Evolutionary conservation across 2,113 vertebrate genomes (phyloP), one percentile per base, ranked within the genome.

Genomic region (Machaerirhynchus nigripectus): DNA sequence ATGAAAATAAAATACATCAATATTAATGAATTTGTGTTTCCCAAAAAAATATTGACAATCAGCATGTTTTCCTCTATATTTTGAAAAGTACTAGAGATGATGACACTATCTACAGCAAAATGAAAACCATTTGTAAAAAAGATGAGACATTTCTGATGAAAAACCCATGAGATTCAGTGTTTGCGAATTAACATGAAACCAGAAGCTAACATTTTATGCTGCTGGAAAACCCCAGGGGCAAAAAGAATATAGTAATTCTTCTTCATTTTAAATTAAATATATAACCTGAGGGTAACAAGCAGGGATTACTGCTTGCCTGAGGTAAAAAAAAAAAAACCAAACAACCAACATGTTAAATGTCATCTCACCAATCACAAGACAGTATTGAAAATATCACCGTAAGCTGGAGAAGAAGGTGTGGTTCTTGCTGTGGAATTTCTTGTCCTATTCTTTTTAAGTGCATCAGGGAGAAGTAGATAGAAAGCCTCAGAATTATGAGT

Each of bases 211-310:
- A 68, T 74, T 91, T 84, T 75, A 63, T 90, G 24, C 69, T 59
- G 7, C 31, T 92, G 61, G 28, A 93, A 86, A 93, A 67, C 46
- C 92, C 67, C 4, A 21, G 31, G 37, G 90, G 69, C 10, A 84
- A 84, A 97, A 94, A 37, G 6, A 84, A 50, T 74, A 63, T 28
- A 86, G 50, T 88, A 83, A 94, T 94, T 78, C 86, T 89, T 84
- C 16, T 94, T 90, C 63, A 78, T 74, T 96, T 95, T 80, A 90
- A 84, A 92, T 81, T 87, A 64, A 69, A 90, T 65, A 69, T 77
- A 68, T 85, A 91, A 95, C 94, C 91, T 85, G 87, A 80, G 86
- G 91, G 94, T 95, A 95, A 96, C 78, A 95, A 89, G 80, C 46
- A 94, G 82, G 24, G 83, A 95, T 95, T 95, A 92, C 89, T 94